phyloP scores from a whole-genome alignment of 1,140 invertebrate species.

The Cepaea nemoralis region DNA sequence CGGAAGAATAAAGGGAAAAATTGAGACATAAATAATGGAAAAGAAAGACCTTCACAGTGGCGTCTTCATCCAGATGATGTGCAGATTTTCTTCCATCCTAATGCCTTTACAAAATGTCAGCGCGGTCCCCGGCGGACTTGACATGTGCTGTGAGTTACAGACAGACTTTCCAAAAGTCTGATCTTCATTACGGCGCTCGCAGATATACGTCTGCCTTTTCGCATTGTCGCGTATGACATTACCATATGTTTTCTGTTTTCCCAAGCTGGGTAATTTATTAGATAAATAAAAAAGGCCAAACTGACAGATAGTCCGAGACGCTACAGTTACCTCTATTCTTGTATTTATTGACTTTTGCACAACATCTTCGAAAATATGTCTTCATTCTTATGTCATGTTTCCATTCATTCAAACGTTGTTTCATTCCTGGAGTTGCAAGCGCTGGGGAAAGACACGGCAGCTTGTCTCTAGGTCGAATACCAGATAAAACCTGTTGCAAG shows the following conservation, averaged over 20 bases:
- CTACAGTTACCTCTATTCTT: neutral
- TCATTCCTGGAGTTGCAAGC: neutral
- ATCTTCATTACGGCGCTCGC: constrained; percentile 2
- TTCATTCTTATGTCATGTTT: neutral
- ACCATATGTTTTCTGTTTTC: constrained; percentile 8
- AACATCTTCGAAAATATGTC: neutral
- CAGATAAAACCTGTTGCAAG: no score
- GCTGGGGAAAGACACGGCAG: neutral
- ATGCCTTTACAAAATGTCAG: constrained; percentile 16
- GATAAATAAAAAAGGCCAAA: constrained; percentile 1
- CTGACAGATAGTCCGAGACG: neutral
- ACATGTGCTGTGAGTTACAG: neutral
- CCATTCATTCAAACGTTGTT: neutral
- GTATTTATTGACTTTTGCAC: constrained; percentile 16
- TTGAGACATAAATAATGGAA: neutral
- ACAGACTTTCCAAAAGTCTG: neutral
- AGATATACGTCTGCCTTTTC: constrained; percentile 17
- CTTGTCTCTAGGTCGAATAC: neutral
- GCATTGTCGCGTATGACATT: constrained; percentile 17
- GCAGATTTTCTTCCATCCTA: neutral
- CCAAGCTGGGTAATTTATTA: neutral
- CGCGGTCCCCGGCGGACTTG: neutral
- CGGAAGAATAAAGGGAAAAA: neutral
- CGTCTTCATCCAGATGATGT: constrained; percentile 5
- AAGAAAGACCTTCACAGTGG: neutral